phyloP scores from a whole-genome alignment of 2,888 invertebrate species.

The Drosophila subsilvestris region DNA sequence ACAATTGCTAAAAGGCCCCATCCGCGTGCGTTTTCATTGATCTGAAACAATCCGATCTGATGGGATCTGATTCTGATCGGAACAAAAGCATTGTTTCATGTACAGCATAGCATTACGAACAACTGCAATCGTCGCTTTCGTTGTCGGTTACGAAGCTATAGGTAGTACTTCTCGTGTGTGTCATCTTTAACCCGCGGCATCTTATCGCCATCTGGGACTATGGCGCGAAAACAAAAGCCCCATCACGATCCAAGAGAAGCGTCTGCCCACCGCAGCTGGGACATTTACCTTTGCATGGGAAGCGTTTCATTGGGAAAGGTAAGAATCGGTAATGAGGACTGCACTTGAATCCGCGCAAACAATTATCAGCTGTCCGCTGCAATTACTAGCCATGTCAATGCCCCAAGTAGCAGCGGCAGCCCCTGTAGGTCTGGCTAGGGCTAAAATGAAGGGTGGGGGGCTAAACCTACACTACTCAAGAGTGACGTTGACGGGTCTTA shows the following conservation, averaged over 20 bases:
- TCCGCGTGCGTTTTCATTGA: constrained; percentile 17
- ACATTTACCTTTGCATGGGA: constrained; percentile 9
- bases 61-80: neutral
- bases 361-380: constrained; percentile 31
- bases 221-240: constrained; percentile 7
- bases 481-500: constrained; percentile 34
- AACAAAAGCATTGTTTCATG: constrained; percentile 4
- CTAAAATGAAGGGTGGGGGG: neutral
- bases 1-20: constrained; percentile 13
- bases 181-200: constrained; percentile 46
- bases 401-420: neutral
- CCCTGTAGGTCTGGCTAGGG: neutral
- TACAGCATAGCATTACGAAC: constrained; percentile 11
- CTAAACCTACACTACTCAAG: constrained; percentile 17
- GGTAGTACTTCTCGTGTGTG: constrained; percentile 36
- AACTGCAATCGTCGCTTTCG: constrained; percentile 43
- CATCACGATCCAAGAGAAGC: no score
- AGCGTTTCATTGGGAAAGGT: constrained; percentile 17
- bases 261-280: neutral
- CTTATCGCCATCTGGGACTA: constrained; percentile 41
- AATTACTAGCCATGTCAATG: constrained; percentile 47
- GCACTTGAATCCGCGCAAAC: constrained; percentile 43
- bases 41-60: constrained; percentile 9
- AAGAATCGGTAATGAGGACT: constrained; percentile 17
- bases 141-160: constrained; percentile 46